These are phyloP conservation scores for Epistrophella euchroma DNA, from an alignment of 2,888 invertebrate species.

Conservation along the genomic window DNA sequence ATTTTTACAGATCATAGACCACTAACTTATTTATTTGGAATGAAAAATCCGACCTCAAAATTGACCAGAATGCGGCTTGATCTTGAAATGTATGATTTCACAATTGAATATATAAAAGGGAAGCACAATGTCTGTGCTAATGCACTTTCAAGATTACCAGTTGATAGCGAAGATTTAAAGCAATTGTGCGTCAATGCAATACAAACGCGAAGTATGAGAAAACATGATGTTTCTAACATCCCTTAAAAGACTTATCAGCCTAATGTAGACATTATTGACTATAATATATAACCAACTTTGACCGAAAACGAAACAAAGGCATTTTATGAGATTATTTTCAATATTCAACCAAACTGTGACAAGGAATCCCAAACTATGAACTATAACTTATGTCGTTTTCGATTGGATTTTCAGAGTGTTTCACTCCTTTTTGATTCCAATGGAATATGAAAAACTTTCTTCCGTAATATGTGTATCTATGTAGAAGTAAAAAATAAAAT, in stretches of 20 bases:
- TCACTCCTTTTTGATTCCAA: too few relatives aligned
- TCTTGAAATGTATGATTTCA: conserved; percentile 20
- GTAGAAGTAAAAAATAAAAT: too few relatives aligned
- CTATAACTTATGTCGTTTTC: too few relatives aligned
- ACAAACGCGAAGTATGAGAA: conserved; percentile 13
- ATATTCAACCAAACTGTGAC: conserved; percentile 6
- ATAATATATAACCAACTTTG: background rate
- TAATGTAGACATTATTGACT: background rate
- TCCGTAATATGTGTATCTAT: too few relatives aligned
- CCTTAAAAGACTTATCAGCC: background rate
- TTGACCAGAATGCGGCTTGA: conserved; percentile 68
- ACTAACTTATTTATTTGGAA: conserved; percentile 72
- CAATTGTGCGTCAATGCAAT: conserved; percentile 26
- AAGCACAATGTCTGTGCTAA: conserved; percentile 23
- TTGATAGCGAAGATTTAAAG: conserved; percentile 23
- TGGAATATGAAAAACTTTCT: too few relatives aligned
- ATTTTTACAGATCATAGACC: conserved; percentile 75
- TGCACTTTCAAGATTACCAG: conserved; percentile 13
- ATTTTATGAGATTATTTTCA: conserved; percentile 3
- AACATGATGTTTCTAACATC: background rate
- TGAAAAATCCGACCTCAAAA: conserved; percentile 77
- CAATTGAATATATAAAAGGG: conserved; percentile 37
- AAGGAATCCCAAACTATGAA: background rate
- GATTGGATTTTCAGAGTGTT: too few relatives aligned
- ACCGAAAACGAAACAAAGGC: background rate